These are phyloP conservation scores for Noturus placidus DNA, from an alignment of 2,113 vertebrate species.

Conservation along the genomic window DNA sequence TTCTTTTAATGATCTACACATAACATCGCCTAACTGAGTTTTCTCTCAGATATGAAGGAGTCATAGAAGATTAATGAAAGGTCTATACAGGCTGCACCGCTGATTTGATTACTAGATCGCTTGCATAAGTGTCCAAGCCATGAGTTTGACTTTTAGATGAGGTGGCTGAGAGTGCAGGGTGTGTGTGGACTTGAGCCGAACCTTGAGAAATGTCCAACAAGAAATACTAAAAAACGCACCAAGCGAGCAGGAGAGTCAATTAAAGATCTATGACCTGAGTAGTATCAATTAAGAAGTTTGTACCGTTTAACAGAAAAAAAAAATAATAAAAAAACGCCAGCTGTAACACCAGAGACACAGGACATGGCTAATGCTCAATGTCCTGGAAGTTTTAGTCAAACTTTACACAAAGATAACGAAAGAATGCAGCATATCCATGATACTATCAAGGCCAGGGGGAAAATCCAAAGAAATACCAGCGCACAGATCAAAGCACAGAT, in stretches of 20 bases:
- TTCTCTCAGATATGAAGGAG: not conserved
- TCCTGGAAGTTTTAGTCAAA: not conserved
- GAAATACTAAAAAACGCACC: not conserved
- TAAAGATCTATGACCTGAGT: not conserved
- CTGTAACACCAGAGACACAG: not conserved
- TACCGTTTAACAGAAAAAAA: not conserved
- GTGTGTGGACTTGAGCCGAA: not conserved
- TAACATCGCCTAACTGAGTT: not conserved
- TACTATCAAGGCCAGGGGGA: not conserved
- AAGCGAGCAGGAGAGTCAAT: not conserved
- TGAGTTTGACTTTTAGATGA: constrained; percentile 7
- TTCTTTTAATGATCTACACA: not conserved
- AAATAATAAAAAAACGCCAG: too few relatives aligned
- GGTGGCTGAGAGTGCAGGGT: not conserved
- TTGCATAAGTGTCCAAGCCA: not conserved
- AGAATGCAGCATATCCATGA: not conserved
- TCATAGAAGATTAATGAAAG: not conserved
- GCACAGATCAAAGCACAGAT: not conserved
- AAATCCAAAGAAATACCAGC: not conserved
- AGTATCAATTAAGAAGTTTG: not conserved
- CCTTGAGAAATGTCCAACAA: not conserved
- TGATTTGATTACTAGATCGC: not conserved
- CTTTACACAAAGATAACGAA: not conserved
- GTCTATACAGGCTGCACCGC: not conserved
- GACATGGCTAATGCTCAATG: not conserved